Conservation (phyloP, 2,113 vertebrate genomes). For the Caranx melampygus region DNA sequence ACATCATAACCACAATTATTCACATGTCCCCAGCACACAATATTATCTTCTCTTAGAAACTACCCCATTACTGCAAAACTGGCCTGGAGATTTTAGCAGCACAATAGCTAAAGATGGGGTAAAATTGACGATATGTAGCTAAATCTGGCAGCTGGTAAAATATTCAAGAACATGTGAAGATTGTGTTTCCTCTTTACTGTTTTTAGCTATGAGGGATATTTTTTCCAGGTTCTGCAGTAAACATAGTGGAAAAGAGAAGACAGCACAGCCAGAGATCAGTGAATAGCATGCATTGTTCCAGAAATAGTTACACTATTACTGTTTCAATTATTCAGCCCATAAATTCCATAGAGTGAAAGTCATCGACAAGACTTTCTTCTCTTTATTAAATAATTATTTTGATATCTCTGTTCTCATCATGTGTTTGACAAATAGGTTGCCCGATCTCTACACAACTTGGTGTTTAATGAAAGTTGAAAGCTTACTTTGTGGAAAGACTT, state of each 20-base stretch:
- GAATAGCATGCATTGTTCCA: not conserved
- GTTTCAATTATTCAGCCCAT: not conserved
- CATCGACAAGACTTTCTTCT: not conserved
- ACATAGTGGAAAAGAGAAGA: not conserved
- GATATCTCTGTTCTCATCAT: not conserved
- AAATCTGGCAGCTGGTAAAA: not conserved
- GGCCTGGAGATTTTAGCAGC: not conserved
- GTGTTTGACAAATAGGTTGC: not conserved
- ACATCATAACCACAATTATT: conserved; percentile 38
- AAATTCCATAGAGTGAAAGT: not conserved
- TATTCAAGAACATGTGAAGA: not conserved
- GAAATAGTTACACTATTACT: not conserved
- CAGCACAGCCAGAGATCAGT: not conserved
- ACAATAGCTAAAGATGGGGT: not conserved
- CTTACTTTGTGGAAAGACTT: conserved; percentile 4
- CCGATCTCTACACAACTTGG: conserved; percentile 3
- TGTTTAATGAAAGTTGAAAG: conserved; percentile 16
- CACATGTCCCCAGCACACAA: conserved; percentile 1
- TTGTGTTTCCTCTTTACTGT: not conserved
- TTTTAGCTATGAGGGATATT: not conserved
- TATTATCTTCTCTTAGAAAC: not conserved
- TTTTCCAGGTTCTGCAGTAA: not conserved
- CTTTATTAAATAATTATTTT: conserved; percentile 11
- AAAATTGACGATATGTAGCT: not conserved
- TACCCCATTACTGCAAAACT: conserved; percentile 12